Base-by-base conservation (phyloP, 2,113 vertebrate species). In the Ailurus styani region DNA sequence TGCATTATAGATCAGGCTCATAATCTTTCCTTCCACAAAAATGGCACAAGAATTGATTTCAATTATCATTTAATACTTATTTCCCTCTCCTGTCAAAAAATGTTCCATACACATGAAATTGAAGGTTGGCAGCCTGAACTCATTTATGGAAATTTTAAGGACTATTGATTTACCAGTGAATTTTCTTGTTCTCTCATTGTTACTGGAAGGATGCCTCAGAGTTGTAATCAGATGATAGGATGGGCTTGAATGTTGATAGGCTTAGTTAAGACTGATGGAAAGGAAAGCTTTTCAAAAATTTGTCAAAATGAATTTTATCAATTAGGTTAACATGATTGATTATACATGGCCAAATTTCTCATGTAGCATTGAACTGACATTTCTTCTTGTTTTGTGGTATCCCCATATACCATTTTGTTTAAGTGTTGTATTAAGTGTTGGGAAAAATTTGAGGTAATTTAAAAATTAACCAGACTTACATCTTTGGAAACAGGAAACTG, bases 61-160 rank as follows among this genome's bases (percentile, higher is more conserved):
- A 97, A 94, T 98, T 98, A 97, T 88, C 93, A 75, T 87, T 97
- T 97, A 97, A 95, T 93, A 92, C 47, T 78, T 93, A 97, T 96
- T 97, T 98, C 47, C 55, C 3, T 90, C 40, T 91, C 37, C 40
- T 96, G 75, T 96, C 45, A 96, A 92, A 92, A 87, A 97, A 91
- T 42, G 27, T 88, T 83, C 87, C 42, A 64, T 75, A 79, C 78
- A 95, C 50, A 78, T 93, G 87, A 90, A 75, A 77, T 10, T 45
- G 88, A 54, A 87, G 86, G 64, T 86, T 97, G 96, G 84, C n/a
- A 97, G 95, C 72, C 86, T 66, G 66, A 72, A 88, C 86, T 98
- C 95, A 84, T 81, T 96, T 83, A 94, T 34, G 31, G 79, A 96
- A 87, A 77, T 96, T 94, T 97, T 96, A 92, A 97, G 78, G 34